Base-by-base conservation (phyloP, 2,113 vertebrate genomes). In the Pseudolaguvia tuberculata region DNA sequence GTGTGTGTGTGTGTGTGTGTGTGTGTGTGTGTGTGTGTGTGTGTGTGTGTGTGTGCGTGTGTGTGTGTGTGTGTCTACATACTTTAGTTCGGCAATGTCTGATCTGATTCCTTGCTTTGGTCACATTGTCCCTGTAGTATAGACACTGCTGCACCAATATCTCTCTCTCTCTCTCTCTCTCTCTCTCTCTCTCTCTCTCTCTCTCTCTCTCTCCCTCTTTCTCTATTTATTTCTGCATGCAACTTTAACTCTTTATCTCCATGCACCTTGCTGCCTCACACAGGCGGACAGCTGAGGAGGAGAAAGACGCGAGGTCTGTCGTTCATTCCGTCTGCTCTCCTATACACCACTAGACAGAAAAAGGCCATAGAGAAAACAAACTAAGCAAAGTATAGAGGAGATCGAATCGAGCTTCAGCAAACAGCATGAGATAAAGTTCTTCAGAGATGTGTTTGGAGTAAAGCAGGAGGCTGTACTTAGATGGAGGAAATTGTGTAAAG, bases 221-320 rank as follows among this genome's bases (percentile, higher is more conserved):
- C 86, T 83, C 83, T 85, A 80, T 85, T 77, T 79, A 82, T 77
- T 85, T 88, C 87, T 89, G 89, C 92, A 91, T 91, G 91, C 81
- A 86, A 77, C 87, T 87, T 88, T 93, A 91, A 89, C 91, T 90
- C 91, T 88, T 93, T 94, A 90, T 93, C 84, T 93, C 87, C 90
- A 90, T 92, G 85, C 91, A 92, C 93, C 93, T 93, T 89, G 93
- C 93, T 91, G 93, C 93, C 89, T 85, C 91, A 91, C 94, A 94
- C 94, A 97, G 95, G 90, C 91, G 92, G 90, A 89, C 91, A 87
- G 78, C 92, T 92, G 95, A 93, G 89, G 92, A 94, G 90, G 93
- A 95, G 90, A 92, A 94, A 90, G 90, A 93, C 77, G 87, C 93
- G 92, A 97, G 96, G 96, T 96, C 93, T 94, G 94, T 94, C 89